Conservation (phyloP, 2,888 invertebrate species). For the Lordiphosa fenestrarum region DNA sequence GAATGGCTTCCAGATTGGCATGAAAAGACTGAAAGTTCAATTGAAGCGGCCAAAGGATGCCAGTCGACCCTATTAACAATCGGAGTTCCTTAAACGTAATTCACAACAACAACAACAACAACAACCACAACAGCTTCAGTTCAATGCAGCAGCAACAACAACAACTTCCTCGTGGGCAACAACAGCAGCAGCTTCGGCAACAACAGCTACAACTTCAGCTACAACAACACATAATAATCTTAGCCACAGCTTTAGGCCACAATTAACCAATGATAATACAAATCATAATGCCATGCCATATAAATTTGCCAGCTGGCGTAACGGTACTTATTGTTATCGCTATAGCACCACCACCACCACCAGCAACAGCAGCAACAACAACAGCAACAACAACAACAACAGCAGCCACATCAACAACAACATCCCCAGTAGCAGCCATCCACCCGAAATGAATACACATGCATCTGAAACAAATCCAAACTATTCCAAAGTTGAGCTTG, state of each 20-base stretch:
- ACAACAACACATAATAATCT: slow-evolving; percentile 32
- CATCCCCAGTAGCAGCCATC: slow-evolving; percentile 19
- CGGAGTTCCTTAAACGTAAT: slow-evolving; percentile 80
- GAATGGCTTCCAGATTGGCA: slow-evolving; percentile 99
- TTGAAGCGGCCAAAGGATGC: slow-evolving; percentile 99
- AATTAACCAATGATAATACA: slow-evolving; percentile 47
- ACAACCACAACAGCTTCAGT: slow-evolving; percentile 32
- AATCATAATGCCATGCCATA: slow-evolving; percentile 52
- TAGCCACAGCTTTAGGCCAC: slow-evolving; percentile 45
- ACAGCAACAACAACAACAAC: slow-evolving; percentile 19
- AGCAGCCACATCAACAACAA: slow-evolving; percentile 10
- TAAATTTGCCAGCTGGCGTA: slow-evolving; percentile 65
- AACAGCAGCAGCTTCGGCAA: slow-evolving; percentile 29
- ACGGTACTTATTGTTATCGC: slow-evolving; percentile 62
- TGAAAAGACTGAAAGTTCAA: slow-evolving; percentile 99
- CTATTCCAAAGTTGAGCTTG: slow-evolving; percentile 64
- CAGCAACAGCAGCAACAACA: slow-evolving; percentile 20
- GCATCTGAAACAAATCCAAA: slow-evolving; percentile 42
- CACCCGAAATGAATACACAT: slow-evolving; percentile 23
- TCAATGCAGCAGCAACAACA: slow-evolving; percentile 28
- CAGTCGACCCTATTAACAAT: slow-evolving; percentile 97
- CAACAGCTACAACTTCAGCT: slow-evolving; percentile 37
- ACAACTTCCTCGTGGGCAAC: slow-evolving; percentile 27
- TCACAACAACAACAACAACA: slow-evolving; percentile 64
- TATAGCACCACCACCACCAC: slow-evolving; percentile 39